phyloP scores from a whole-genome alignment of 2,888 invertebrate genomes.

The Thymelicus lineola region DNA sequence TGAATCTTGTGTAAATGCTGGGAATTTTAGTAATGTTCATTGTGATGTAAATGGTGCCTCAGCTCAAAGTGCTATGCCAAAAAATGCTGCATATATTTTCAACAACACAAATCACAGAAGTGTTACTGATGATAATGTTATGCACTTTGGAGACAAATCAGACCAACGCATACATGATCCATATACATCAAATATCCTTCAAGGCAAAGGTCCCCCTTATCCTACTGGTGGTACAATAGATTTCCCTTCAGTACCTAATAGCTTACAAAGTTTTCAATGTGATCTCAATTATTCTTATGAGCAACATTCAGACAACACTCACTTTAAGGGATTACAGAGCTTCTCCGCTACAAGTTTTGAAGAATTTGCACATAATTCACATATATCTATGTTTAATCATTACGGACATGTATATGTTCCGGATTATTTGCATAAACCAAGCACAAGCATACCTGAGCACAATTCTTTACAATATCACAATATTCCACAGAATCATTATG shows the following conservation, averaged over 20 bases:
- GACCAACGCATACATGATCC: conserved; percentile 74
- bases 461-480: conserved; percentile 67
- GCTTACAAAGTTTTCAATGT: conserved; percentile 75
- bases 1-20: conserved; percentile 87
- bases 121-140: conserved; percentile 59
- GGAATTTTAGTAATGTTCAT: conserved; percentile 88
- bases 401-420: conserved; percentile 79
- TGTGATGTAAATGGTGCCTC: conserved; percentile 81
- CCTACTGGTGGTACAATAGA: conserved; percentile 59
- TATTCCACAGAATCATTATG: conserved; percentile 69
- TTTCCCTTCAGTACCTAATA: conserved; percentile 66
- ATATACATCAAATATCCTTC: conserved; percentile 74
- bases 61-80: conserved; percentile 53
- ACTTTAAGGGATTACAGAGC: conserved; percentile 75
- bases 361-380: conserved; percentile 83
- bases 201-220: conserved; percentile 76
- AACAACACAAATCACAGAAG: conserved; percentile 77
- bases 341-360: conserved; percentile 81
- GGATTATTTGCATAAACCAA: conserved; percentile 74
- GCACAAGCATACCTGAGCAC: conserved; percentile 62
- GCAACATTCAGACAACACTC: conserved; percentile 62
- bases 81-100: conserved; percentile 61
- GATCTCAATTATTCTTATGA: conserved; percentile 79
- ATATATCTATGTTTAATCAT: conserved; percentile 80
- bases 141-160: conserved; percentile 73